Base-by-base conservation (phyloP, 2,888 invertebrate species). In the Lepetodrilus schrolli region DNA sequence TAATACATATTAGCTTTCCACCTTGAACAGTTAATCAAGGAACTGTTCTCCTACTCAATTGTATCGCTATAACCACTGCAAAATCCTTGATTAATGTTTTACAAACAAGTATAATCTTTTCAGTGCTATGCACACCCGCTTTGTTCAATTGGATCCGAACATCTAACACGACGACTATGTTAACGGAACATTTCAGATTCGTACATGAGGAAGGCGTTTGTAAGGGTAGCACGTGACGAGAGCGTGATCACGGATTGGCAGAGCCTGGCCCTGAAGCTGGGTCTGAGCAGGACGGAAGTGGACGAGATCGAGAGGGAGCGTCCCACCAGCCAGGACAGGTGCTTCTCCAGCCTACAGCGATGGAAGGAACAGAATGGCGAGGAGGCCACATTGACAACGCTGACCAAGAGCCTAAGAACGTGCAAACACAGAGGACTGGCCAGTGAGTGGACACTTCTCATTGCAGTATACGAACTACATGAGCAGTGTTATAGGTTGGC, bases 161-260 rank as follows among this genome's bases (percentile, higher is more conserved):
- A n/a, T n/a, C n/a, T n/a, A n/a, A n/a, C n/a, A n/a, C n/a, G n/a
- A n/a, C n/a, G n/a, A n/a, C n/a, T n/a, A n/a, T n/a, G n/a, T n/a
- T n/a, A n/a, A n/a, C n/a, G n/a, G n/a, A n/a, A n/a, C n/a, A n/a
- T n/a, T n/a, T 21, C 77, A 87, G 87, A 83, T 23, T 77, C 83
- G 4, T 77, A 82, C 58, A 77, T 87, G 1, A 75, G 78, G 38
- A 81, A 83, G 58, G 87, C 86, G 0, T 87, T 88, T 70, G 79
- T 88, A 4, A 83, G 84, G 58, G 81, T 88, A 5, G 84, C 86
- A 2, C 84, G 84, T 68, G 78, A 84, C 36, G 75, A 76, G 0
- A 72, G 81, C 4, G 83, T 87, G 2, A 80, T 83, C 10, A 74
- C 71, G n/a, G 79, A 82, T 21, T 88, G 87, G 87, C 81, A 80